phyloP scores from a whole-genome alignment of 2,113 vertebrate species.

The Parotia lawesii region DNA sequence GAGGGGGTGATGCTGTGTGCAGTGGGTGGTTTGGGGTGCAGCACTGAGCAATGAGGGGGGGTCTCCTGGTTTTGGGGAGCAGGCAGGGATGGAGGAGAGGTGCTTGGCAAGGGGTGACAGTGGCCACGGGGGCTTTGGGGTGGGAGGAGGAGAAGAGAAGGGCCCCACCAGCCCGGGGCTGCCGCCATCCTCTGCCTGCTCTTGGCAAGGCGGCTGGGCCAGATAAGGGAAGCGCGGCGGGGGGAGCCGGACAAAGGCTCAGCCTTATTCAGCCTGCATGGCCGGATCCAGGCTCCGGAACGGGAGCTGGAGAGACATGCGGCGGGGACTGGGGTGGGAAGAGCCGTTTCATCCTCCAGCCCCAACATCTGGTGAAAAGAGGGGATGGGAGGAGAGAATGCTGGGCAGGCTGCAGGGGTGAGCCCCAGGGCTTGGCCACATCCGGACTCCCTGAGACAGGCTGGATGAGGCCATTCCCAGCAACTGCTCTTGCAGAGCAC shows the following conservation, averaged over 20 bases:
- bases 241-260: conserved; percentile 42
- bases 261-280: neutral
- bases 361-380: conserved; percentile 37
- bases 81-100: neutral
- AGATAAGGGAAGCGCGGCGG: conserved; percentile 9
- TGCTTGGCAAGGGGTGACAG: neutral
- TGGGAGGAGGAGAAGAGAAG: neutral
- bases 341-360: neutral
- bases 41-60: neutral
- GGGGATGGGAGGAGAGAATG: neutral
- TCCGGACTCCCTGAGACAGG: neutral
- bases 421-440: neutral
- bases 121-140: accelerated
- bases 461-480: neutral
- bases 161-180: neutral
- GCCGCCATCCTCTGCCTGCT: neutral
- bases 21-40: neutral
- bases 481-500: neutral
- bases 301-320: neutral
- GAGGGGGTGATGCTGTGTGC: neutral
- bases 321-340: neutral
- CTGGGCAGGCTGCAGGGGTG: neutral
- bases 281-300: conserved; percentile 31
- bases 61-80: neutral
- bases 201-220: conserved; percentile 8